Evolutionary conservation across 2,113 vertebrate genomes (phyloP), one percentile per base, ranked within the genome.

Genomic region (Eira barbara): DNA sequence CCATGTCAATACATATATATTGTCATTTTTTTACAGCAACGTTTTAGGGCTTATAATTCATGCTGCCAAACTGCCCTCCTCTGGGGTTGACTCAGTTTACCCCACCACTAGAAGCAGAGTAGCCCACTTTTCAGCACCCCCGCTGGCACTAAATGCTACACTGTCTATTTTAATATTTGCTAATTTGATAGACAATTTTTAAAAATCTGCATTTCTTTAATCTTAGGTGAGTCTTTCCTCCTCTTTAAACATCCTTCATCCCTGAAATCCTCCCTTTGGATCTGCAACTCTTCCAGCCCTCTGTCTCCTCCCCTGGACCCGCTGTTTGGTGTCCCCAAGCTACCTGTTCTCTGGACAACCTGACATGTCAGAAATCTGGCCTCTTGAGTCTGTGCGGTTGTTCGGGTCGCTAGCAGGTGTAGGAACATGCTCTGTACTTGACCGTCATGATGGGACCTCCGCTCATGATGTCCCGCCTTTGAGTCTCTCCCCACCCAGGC

Each of bases 351-450:
- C 87, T 34, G 25, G 52, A 31, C 45, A 27, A 1, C 42, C 31
- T 42, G 49, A 4, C 49, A 0, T 7, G 1, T 61, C 36, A 4
- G 42, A 21, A 5, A 49, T 31, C 65, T 29, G 82, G 57, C 47
- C 34, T 42, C 27, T 34, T 7, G 7, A 14, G 31, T 78, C 36
- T 47, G 83, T 59, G 36, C 2, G 2, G 34, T 6, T 31, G 34
- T 45, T 1, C 23, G 27, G 74, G 17, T 55, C 74, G 15, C 39
- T 10, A 23, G 61, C 25, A 18, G 57, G 25, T 11, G 21, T 36
- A 17, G 29, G 34, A 9, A 36, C 2, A 0, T 39, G 36, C 31
- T 49, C 10, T 0, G 0, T 17, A 14, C 73, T 84, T 57, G 73
- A 34, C 57, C 21, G 0, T 73, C 27, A 1, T 3, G 5, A 17